Evolutionary conservation across 2,888 invertebrate species (phyloP).

Genomic region (Blera fallax): DNA sequence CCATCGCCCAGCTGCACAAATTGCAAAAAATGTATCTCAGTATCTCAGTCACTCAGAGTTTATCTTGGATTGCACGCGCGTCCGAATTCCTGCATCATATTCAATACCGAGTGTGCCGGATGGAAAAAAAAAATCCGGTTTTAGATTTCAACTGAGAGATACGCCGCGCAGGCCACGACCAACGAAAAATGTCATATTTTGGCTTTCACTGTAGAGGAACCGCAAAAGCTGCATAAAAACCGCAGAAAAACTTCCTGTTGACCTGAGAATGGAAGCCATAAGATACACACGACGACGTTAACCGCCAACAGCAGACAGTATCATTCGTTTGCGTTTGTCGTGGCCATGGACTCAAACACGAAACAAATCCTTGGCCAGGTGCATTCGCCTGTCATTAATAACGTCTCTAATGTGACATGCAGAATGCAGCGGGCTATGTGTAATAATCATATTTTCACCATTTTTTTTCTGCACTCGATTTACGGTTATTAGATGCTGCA

Average conservation of each 20-base stretch:
- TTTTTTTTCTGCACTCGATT: conserved; percentile 15
- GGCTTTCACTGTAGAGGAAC: conserved; percentile 53
- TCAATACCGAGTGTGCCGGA: neutral
- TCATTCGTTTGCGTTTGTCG: conserved; percentile 41
- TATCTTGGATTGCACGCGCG: conserved; percentile 63
- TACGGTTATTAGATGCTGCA: conserved; percentile 25
- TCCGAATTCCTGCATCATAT: conserved; percentile 42
- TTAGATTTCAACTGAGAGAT: conserved; percentile 56
- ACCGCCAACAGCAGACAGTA: conserved; percentile 13
- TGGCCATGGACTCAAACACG: conserved; percentile 38
- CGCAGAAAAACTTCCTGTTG: conserved; percentile 35
- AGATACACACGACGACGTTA: conserved; percentile 1
- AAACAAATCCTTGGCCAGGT: conserved; percentile 39
- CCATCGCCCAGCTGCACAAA: conserved; percentile 35
- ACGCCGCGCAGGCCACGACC: conserved; percentile 16
- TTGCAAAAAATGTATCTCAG: neutral
- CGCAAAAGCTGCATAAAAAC: conserved; percentile 44
- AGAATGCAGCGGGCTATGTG: conserved; percentile 4
- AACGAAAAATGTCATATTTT: conserved; percentile 60
- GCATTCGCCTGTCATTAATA: conserved; percentile 50
- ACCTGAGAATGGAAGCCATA: conserved; percentile 45
- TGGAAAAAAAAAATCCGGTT: conserved; percentile 46
- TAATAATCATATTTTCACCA: conserved; percentile 43
- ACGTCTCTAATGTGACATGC: conserved; percentile 47
- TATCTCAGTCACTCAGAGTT: conserved; percentile 43